Conservation (phyloP, 2,797 vertebrate genomes). For the Cryptoblepharus egeriae region DNA sequence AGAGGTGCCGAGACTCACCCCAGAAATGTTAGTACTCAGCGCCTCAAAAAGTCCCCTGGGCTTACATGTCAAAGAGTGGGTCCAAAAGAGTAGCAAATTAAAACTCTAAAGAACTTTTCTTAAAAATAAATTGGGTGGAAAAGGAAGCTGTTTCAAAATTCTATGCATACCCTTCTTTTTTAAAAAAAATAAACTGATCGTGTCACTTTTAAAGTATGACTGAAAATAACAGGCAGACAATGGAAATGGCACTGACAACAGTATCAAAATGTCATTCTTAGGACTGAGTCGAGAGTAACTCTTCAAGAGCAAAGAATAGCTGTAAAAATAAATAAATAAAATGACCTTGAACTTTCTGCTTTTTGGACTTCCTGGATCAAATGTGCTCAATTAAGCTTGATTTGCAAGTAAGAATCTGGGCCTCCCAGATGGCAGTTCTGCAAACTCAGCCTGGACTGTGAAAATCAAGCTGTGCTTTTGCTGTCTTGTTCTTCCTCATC, state of each 20-base stretch:
- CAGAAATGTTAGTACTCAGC: no score
- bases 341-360: not conserved
- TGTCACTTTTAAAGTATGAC: not conserved
- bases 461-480: conserved; percentile 1
- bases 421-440: conserved; percentile 40
- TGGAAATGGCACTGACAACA: not conserved
- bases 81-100: not conserved
- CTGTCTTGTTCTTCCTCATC: conserved; percentile 5
- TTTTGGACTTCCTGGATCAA: conserved; percentile 23
- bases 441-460: conserved; percentile 21
- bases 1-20: no score
- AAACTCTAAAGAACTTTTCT: not conserved
- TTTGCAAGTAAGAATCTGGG: conserved; percentile 40
- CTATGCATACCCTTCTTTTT: not conserved
- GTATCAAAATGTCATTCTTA: not conserved
- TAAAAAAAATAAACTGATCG: not conserved
- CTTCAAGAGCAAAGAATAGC: not conserved
- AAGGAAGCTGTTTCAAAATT: not conserved
- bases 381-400: conserved; percentile 15
- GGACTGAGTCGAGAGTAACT: not conserved
- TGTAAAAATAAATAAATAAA: conserved; percentile 12
- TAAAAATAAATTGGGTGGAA: not conserved
- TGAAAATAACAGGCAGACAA: not conserved
- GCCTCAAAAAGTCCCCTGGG: no score
- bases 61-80: not conserved